Evolutionary conservation across 2,888 invertebrate species (phyloP), one percentile per base, ranked within the genome.

Genomic region (Disparrhopalites patrizii): DNA sequence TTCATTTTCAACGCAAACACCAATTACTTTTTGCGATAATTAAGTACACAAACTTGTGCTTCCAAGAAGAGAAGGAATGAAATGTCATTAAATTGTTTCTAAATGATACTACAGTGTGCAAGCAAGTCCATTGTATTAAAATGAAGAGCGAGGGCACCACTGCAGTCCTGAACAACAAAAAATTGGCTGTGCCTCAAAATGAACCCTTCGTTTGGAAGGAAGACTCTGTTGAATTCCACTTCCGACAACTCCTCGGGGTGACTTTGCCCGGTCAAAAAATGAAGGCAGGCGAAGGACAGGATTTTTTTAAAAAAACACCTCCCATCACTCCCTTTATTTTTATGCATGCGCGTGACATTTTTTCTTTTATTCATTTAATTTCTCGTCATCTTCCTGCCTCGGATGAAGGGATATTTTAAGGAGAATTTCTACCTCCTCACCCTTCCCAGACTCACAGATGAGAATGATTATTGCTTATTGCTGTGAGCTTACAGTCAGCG

Each of bases 381-480:
- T 40, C 68, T 70, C 3, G 70, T 74, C 23, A 66, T 73, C 13
- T 74, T 71, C 36, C 61, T 67, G 52, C 66, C 70, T 15, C 62
- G 56, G 13, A 62, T 23, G 31, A 64, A 67, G 18, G 73, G 74
- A 5, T 70, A 67, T 43, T 73, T 66, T 56, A 61, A 66, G 25
- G 73, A 74, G 40, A 72, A 66, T 3, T 23, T 74, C 4, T 70
- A 73, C 57, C 52, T 74, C n/a, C 51, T 73, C 31, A 74, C 73
- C 27, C 70, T 72, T 56, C 72, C 72, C n/a, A 47, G 63, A 30
- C 20, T 71, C 2, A 50, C 51, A 3, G 63, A 68, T 61, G 61
- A 62, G 1, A 52, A 66, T 18, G 65, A 60, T 43, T 58, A 40
- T 33, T n/a, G n/a, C n/a, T n/a, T n/a, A n/a, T n/a, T 47, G 62